These are phyloP conservation scores for Sesia apiformis DNA, from an alignment of 2,888 invertebrate genomes.

Conservation along the genomic window DNA sequence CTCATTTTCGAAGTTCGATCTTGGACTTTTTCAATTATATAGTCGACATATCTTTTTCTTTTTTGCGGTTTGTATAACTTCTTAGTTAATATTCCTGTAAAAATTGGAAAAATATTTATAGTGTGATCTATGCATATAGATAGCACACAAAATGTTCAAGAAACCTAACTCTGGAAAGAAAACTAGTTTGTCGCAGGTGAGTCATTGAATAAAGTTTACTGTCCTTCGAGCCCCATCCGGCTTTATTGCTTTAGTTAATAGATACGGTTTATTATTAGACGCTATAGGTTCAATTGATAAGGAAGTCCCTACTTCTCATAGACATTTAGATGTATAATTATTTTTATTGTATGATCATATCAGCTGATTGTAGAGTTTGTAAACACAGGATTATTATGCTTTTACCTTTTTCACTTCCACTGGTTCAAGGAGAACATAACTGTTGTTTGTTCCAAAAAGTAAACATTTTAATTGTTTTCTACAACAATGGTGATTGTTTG, in stretches of 20 bases:
- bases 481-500: no score
- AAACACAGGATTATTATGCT: background rate
- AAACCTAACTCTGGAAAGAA: slow-evolving; percentile 48
- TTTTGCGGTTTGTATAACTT: no score
- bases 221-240: slow-evolving; percentile 11
- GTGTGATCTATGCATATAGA: no score
- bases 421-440: no score
- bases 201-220: slow-evolving; percentile 49
- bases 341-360: background rate
- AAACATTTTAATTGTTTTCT: no score
- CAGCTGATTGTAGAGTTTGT: background rate
- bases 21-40: no score
- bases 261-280: background rate
- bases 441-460: no score
- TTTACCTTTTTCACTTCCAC: no score
- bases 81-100: no score
- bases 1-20: no score
- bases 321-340: background rate
- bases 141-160: slow-evolving; percentile 34
- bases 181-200: slow-evolving; percentile 65
- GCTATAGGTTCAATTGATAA: background rate
- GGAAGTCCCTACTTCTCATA: background rate
- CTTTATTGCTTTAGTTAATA: background rate
- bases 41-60: no score
- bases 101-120: no score